A percentile compares a stretch with the other conserved stretches of the same genome.
phyloP scores from a whole-genome alignment of 2,113 vertebrate genomes.

The Ancistrus triradiatus region DNA sequence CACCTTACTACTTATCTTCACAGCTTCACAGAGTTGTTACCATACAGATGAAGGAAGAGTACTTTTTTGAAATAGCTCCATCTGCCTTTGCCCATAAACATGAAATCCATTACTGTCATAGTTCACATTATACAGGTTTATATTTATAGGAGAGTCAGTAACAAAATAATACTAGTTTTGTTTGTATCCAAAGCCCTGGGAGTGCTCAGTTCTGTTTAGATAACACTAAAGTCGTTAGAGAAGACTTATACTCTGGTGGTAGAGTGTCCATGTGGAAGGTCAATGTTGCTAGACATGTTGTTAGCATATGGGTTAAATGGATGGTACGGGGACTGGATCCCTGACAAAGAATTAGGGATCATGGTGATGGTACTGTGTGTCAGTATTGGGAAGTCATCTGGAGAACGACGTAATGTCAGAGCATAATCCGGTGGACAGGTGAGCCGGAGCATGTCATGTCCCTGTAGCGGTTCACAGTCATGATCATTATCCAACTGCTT shows the following conservation, averaged over 20 bases:
- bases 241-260: constrained; percentile 91
- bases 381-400: constrained; percentile 90
- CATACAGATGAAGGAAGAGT: no score
- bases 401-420: constrained; percentile 87
- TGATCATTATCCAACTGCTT: constrained; percentile 90
- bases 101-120: neutral
- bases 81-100: neutral
- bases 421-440: constrained; percentile 92
- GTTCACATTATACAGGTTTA: neutral
- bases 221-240: constrained; percentile 8
- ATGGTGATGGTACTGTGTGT: constrained; percentile 90
- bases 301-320: constrained; percentile 84
- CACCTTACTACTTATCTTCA: no score
- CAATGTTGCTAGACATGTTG: constrained; percentile 88
- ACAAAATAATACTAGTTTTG: constrained; percentile 41
- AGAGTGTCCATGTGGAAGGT: constrained; percentile 91
- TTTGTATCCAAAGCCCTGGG: constrained; percentile 49
- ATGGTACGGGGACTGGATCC: constrained; percentile 84
- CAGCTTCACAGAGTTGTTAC: no score
- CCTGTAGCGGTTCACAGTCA: constrained; percentile 78
- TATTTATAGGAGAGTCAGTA: constrained; percentile 1
- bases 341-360: constrained; percentile 86
- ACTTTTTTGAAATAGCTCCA: no score
- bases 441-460: constrained; percentile 84
- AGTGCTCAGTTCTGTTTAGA: constrained; percentile 27